phyloP scores from a whole-genome alignment of 2,888 invertebrate genomes.

The Drosophila borborema region DNA sequence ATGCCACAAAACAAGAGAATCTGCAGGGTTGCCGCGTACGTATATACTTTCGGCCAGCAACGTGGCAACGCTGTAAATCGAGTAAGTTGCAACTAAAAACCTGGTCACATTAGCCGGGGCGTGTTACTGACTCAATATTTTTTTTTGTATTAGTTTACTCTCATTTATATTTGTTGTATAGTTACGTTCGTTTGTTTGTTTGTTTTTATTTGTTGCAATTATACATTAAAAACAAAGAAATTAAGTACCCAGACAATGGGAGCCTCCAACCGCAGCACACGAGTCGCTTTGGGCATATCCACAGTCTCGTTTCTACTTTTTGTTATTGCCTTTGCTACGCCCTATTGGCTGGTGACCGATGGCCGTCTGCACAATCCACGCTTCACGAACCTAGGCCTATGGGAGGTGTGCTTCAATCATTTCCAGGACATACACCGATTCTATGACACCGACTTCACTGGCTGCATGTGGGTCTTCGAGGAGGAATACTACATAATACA shows the following conservation, averaged over 20 bases:
- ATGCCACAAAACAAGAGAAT: slow-evolving; percentile 62
- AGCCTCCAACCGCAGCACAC: slow-evolving; percentile 83
- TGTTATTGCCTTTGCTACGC: slow-evolving; percentile 93
- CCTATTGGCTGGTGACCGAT: slow-evolving; percentile 94
- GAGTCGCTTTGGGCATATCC: slow-evolving; percentile 88
- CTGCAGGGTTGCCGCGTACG: slow-evolving; percentile 22
- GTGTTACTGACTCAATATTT: slow-evolving; percentile 49
- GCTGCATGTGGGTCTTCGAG: slow-evolving; percentile 99
- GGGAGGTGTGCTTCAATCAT: slow-evolving; percentile 96
- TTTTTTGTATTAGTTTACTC: slow-evolving; percentile 26
- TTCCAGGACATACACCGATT: slow-evolving; percentile 94
- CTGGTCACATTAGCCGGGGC: slow-evolving; percentile 52
- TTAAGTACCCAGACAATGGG: slow-evolving; percentile 76
- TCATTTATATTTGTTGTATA: slow-evolving; percentile 20
- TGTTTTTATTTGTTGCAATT: not conserved
- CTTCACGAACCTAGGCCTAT: slow-evolving; percentile 94
- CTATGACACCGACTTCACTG: slow-evolving; percentile 93
- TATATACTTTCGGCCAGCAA: not conserved
- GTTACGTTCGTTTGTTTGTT: slow-evolving; percentile 6
- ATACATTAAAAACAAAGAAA: not conserved
- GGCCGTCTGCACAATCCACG: slow-evolving; percentile 91
- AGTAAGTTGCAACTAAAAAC: not conserved
- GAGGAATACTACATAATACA: slow-evolving; percentile 98
- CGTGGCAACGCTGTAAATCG: slow-evolving; percentile 15
- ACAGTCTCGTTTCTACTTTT: slow-evolving; percentile 89